phyloP scores from a whole-genome alignment of 2,797 vertebrate species.

The Acipenser ruthenus region DNA sequence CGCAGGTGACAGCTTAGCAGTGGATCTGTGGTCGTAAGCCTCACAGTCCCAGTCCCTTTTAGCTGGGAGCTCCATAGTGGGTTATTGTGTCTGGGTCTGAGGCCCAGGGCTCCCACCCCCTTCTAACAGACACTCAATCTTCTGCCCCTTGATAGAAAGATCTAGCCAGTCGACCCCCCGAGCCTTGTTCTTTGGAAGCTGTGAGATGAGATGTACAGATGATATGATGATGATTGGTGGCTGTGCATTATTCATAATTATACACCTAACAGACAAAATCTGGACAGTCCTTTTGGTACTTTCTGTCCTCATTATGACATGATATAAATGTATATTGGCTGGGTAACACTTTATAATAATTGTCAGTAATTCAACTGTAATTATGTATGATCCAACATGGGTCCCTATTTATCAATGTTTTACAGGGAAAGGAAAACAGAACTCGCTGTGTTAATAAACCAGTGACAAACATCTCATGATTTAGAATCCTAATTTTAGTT shows the following conservation, averaged over 20 bases:
- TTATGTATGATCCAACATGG: too few species aligned
- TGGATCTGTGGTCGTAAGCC: conserved; percentile 64
- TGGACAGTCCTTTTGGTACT: not conserved
- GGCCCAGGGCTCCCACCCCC: conserved; percentile 27
- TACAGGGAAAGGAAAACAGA: too few species aligned
- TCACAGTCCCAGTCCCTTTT: conserved; percentile 54
- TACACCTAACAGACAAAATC: not conserved
- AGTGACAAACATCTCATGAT: too few species aligned
- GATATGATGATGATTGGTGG: conserved; percentile 51
- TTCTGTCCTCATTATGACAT: too few species aligned
- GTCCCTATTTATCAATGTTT: too few species aligned
- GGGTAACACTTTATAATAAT: too few species aligned
- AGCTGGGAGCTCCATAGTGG: conserved; percentile 32
- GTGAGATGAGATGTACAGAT: conserved; percentile 33
- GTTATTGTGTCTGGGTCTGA: conserved; percentile 10
- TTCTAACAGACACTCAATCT: conserved; percentile 46
- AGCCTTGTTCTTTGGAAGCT: conserved; percentile 40
- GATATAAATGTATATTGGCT: too few species aligned
- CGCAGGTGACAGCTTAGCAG: conserved; percentile 67
- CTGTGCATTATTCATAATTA: conserved; percentile 17
- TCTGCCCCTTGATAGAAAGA: conserved; percentile 47
- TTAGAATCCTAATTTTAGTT: too few species aligned
- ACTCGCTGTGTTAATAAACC: too few species aligned
- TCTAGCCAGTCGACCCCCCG: conserved; percentile 49
- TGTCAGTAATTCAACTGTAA: too few species aligned